A percentile compares a stretch with the other conserved stretches of the same genome.
Evolutionary conservation across 2,797 vertebrate species (phyloP).

Genomic region (Pitangus sulphuratus): DNA sequence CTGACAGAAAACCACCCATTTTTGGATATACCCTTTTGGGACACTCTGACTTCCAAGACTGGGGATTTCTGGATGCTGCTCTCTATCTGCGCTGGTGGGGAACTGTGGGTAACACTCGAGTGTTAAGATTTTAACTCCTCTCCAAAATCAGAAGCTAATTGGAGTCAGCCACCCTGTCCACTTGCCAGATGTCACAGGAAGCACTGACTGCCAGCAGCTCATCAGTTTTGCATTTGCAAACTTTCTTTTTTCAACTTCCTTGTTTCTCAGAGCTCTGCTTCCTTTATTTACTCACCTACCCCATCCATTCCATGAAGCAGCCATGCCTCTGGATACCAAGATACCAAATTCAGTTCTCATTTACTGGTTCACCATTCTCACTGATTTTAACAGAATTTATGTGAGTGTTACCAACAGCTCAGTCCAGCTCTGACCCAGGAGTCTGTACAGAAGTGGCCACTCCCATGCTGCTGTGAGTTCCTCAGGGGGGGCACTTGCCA

Average conservation of each 20-base stretch:
- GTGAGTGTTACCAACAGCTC: background rate
- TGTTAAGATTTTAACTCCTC: background rate
- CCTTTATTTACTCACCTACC: background rate
- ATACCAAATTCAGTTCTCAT: background rate
- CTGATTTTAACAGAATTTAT: background rate
- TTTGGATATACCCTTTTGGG: background rate
- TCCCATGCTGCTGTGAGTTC: background rate
- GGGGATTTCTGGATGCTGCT: background rate
- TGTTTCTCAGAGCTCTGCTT: background rate
- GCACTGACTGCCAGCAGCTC: background rate
- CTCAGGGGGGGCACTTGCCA: background rate
- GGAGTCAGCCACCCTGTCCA: background rate
- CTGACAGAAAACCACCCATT: background rate
- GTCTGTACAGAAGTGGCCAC: background rate
- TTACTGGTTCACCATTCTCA: background rate
- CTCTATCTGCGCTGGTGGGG: background rate
- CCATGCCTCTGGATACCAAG: background rate
- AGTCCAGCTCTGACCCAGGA: background rate
- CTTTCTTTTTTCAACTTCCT: background rate
- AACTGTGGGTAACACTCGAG: background rate
- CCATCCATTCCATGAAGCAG: background rate
- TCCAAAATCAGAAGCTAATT: constrained; percentile 27
- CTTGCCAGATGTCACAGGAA: constrained; percentile 38
- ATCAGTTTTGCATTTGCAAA: background rate
- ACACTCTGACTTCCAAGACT: background rate